These are phyloP conservation scores for Plectrocnemia conspersa DNA, from an alignment of 1,140 invertebrate genomes.

Conservation along the genomic window DNA sequence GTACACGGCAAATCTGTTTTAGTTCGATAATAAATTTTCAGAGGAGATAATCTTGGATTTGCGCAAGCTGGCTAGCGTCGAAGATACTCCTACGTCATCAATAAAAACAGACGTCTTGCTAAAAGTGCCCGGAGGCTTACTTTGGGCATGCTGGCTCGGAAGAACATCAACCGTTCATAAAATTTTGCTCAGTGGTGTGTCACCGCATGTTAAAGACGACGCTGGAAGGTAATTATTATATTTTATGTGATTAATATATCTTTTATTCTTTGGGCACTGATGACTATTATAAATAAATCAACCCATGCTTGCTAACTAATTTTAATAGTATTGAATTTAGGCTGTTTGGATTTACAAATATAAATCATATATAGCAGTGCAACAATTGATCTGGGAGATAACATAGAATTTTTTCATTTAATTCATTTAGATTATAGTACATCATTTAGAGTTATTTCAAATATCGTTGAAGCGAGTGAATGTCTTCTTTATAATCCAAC, in stretches of 20 bases:
- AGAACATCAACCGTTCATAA: constrained; percentile 42
- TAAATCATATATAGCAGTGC: too few species aligned
- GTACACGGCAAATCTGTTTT: too few species aligned
- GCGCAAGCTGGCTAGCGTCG: constrained; percentile 34
- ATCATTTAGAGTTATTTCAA: too few species aligned
- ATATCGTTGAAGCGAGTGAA: too few species aligned
- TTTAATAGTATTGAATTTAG: too few species aligned
- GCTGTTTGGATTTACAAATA: too few species aligned
- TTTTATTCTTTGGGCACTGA: neutral
- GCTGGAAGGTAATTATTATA: constrained; percentile 47
- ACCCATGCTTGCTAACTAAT: too few species aligned
- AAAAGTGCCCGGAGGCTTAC: constrained; percentile 21
- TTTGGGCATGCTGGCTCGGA: constrained; percentile 53
- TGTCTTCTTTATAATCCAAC: too few species aligned
- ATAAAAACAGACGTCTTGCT: constrained; percentile 14
- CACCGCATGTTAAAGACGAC: constrained; percentile 46
- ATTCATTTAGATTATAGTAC: too few species aligned
- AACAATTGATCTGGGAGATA: too few species aligned
- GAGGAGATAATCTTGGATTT: constrained; percentile 33
- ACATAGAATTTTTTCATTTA: too few species aligned
- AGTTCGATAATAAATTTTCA: too few species aligned
- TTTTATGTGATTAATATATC: constrained; percentile 4
- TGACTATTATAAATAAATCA: neutral
- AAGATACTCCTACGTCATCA: constrained; percentile 23
- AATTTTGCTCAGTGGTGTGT: constrained; percentile 44